A percentile compares a stretch with the other conserved stretches of the same genome.
Conservation (phyloP, 2,113 vertebrate genomes). For the Candoia aspera region DNA sequence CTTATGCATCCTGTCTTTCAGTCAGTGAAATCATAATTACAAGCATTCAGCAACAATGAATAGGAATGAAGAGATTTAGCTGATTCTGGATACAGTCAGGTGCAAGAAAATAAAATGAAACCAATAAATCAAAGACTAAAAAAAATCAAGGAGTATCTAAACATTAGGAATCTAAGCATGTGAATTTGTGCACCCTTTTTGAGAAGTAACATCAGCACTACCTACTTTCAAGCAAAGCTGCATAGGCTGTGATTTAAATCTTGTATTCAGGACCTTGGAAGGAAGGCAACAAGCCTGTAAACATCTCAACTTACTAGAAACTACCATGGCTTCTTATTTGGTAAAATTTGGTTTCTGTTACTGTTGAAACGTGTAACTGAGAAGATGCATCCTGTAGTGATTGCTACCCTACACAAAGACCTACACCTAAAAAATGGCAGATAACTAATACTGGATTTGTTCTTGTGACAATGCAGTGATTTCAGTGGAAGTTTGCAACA, state of each 20-base stretch:
- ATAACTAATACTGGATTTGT: slow-evolving; percentile 9
- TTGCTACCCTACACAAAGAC: neutral
- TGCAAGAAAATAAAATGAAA: slow-evolving; percentile 5
- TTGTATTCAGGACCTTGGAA: slow-evolving; percentile 28
- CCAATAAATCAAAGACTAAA: neutral
- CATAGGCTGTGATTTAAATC: neutral
- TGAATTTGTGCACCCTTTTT: neutral
- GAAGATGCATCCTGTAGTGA: fast-evolving
- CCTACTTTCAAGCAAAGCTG: neutral
- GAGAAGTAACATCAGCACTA: neutral
- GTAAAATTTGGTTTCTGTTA: neutral
- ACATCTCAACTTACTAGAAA: slow-evolving; percentile 18
- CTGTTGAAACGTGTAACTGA: neutral
- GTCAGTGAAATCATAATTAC: neutral
- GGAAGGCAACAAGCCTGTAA: neutral
- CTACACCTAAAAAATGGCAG: slow-evolving; percentile 2
- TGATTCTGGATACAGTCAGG: slow-evolving; percentile 8
- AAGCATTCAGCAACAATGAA: slow-evolving; percentile 6
- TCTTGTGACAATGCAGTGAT: fast-evolving
- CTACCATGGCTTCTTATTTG: neutral
- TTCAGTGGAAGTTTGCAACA: neutral
- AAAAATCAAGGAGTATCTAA: neutral
- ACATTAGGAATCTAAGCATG: neutral
- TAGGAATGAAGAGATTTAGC: neutral
- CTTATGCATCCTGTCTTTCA: neutral